Evolutionary conservation across 2,888 invertebrate species (phyloP), one percentile per base, ranked within the genome.

Genomic region (Leptarthrus brevirostris): DNA sequence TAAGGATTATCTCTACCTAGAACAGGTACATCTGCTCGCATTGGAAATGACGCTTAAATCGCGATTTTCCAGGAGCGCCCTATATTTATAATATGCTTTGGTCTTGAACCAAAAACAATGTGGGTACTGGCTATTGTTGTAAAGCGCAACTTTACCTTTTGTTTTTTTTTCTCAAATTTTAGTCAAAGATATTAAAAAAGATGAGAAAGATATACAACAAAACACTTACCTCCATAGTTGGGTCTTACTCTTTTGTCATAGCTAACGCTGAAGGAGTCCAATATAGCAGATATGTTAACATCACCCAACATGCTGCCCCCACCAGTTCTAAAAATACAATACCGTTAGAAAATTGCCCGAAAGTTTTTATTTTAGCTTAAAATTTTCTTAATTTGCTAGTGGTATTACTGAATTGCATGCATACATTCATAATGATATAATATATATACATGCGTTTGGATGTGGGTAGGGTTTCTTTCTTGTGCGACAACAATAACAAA

Each of bases 211-310:
- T 14, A 10, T 12, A n/a, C 8, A 56, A 72, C 12, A 72, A 56
- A 56, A 74, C 44, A 85, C 92, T 90, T 89, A 96, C 96, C 96
- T 93, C 96, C 97, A 89, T 97, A 97, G 88, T 97, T 96, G 86
- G 97, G 97, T 89, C 97, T 94, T 92, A 98, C 95, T 92, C 97
- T 93, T 92, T 97, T 98, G 90, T 98, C 97, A 88, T 97, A 97
- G 88, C 95, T 96, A 87, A 94, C 93, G 87, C 95, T 95, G 90
- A 96, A 95, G 84, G 95, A 95, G 88, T 96, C 95, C 88, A 96
- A 90, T 86, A 96, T 96, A 85, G 94, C 94, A 83, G 96, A 95
- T 88, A 96, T 95, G 90, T 96, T 96, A 86, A 95, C 95, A 86
- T 95, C 95, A 81, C 94, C 94, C 85, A 93, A 89, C 92, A 93